A percentile compares a stretch with the other conserved stretches of the same genome.
phyloP scores from a whole-genome alignment of 2,797 vertebrate genomes.

The Danionella dracula region DNA sequence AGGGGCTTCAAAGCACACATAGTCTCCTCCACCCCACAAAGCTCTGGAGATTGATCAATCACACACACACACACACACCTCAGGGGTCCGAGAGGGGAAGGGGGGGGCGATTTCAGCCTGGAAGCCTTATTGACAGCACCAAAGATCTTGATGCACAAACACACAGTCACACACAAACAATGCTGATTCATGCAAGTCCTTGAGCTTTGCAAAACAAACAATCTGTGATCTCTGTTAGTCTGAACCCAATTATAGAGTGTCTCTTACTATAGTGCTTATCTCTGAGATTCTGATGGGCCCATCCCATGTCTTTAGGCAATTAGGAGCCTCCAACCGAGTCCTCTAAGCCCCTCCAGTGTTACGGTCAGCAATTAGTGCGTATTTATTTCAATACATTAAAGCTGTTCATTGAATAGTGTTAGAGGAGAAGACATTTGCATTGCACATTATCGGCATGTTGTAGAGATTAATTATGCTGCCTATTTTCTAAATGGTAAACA shows the following conservation, averaged over 20 bases:
- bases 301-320: slow-evolving; percentile 29
- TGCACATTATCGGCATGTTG: slow-evolving; percentile 65
- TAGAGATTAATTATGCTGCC: slow-evolving; percentile 67
- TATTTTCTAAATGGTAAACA: slow-evolving; percentile 68
- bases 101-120: not conserved
- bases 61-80: not conserved
- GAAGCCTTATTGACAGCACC: slow-evolving; percentile 31
- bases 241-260: slow-evolving; percentile 27
- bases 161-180: not conserved
- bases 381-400: slow-evolving; percentile 61
- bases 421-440: slow-evolving; percentile 55
- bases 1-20: slow-evolving; percentile 2
- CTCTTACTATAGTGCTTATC: slow-evolving; percentile 32
- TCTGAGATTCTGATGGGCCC: slow-evolving; percentile 16
- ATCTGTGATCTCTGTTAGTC: not conserved
- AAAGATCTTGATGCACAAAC: slow-evolving; percentile 15
- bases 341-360: slow-evolving; percentile 38
- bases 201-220: slow-evolving; percentile 30
- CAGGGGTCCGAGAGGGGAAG: not conserved
- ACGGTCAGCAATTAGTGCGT: slow-evolving; percentile 58
- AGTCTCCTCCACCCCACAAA: not conserved
- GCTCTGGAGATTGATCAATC: slow-evolving; percentile 1
- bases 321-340: no score
- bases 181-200: slow-evolving; percentile 35
- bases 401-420: slow-evolving; percentile 58